Evolutionary conservation across 1,140 invertebrate species (phyloP).

Genomic region (Potamilus streckersoni): DNA sequence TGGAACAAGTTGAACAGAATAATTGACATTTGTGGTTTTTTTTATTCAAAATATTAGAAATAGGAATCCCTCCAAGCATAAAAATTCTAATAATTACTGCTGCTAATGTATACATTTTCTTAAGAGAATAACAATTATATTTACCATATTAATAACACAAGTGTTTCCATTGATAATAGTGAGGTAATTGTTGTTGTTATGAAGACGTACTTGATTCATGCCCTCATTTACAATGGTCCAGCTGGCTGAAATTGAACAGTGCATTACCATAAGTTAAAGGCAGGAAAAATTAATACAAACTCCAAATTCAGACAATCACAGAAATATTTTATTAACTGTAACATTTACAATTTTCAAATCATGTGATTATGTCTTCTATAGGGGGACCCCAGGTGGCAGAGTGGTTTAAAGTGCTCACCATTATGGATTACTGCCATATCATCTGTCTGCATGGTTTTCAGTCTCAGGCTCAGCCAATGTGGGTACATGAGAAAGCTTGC

Average conservation of each 20-base stretch:
- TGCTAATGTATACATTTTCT: neutral
- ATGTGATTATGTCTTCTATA: neutral
- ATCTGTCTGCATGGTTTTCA: too few relatives aligned
- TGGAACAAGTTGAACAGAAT: too few relatives aligned
- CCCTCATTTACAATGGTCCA: slow-evolving; percentile 64
- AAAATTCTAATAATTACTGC: too few relatives aligned
- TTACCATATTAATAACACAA: slow-evolving; percentile 50
- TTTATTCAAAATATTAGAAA: too few relatives aligned
- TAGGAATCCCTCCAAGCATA: too few relatives aligned
- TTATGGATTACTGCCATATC: too few relatives aligned
- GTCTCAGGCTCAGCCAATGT: too few relatives aligned
- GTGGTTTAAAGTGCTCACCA: too few relatives aligned
- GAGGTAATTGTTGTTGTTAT: slow-evolving; percentile 65
- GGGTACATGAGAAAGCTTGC: too few relatives aligned
- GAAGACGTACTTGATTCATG: slow-evolving; percentile 58
- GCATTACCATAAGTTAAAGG: neutral
- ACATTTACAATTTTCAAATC: neutral
- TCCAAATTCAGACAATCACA: too few relatives aligned
- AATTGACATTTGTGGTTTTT: too few relatives aligned
- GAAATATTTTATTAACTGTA: neutral
- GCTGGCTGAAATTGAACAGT: slow-evolving; percentile 41
- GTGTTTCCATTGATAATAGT: slow-evolving; percentile 54
- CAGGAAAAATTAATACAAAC: too few relatives aligned
- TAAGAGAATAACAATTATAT: slow-evolving; percentile 10
- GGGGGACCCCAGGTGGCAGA: neutral